Percentiles rank a stretch among this genome's conserved stretches.
phyloP scores from a whole-genome alignment of 2,113 vertebrate species.

The Microtus montanus region DNA sequence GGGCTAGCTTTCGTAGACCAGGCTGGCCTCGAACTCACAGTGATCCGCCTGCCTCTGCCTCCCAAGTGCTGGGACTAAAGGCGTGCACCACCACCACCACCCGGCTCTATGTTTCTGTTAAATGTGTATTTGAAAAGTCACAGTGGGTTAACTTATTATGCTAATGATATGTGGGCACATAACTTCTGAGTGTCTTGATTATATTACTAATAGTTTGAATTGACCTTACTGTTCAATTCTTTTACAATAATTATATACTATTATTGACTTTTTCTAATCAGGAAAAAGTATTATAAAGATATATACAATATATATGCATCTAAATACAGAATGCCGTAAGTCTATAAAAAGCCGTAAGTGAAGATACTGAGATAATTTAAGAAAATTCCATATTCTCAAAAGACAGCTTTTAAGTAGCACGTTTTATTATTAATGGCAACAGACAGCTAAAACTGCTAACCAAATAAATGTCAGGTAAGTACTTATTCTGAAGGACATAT shows the following conservation, averaged over 20 bases:
- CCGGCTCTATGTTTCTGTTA: background rate
- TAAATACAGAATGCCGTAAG: background rate
- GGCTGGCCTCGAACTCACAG: too few species aligned
- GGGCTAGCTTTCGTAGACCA: too few species aligned
- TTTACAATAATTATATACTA: background rate
- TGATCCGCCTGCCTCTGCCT: too few species aligned
- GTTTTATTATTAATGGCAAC: background rate
- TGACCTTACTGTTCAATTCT: background rate
- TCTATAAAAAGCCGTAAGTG: background rate
- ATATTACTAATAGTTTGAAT: background rate
- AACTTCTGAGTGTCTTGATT: background rate
- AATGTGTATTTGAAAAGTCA: background rate
- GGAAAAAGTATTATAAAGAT: background rate
- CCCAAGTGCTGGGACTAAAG: too few species aligned
- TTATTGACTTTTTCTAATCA: slow-evolving; percentile 17
- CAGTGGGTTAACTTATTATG: background rate
- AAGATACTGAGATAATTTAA: background rate
- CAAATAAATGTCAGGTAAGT: background rate
- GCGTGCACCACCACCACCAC: too few species aligned
- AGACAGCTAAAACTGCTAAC: background rate
- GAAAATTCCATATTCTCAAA: slow-evolving; percentile 12
- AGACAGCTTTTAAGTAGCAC: background rate
- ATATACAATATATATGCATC: background rate
- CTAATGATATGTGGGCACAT: background rate
- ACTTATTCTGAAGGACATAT: background rate